Percentiles rank a stretch among this genome's conserved stretches.
phyloP scores from a whole-genome alignment of 2,888 invertebrate species.

The Leptinotarsa haldemani region DNA sequence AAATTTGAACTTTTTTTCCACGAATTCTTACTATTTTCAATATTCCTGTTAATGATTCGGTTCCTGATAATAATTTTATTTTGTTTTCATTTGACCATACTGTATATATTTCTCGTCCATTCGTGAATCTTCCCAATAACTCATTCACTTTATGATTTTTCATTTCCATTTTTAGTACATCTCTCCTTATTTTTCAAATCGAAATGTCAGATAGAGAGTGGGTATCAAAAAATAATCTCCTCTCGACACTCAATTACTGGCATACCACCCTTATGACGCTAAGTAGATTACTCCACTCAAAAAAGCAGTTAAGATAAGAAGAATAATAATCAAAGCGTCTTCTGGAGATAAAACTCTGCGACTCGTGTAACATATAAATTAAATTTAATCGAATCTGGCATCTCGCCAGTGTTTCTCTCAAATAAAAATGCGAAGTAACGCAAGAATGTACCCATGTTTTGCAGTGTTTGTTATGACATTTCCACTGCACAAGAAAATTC shows the following conservation, averaged over 20 bases:
- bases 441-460: neutral
- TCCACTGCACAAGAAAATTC: neutral
- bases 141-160: no score
- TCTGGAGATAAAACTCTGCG: neutral
- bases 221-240: conserved; percentile 1
- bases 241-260: neutral
- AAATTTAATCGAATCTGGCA: neutral
- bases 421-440: neutral
- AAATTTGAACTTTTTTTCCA: no score
- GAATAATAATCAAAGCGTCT: conserved; percentile 3
- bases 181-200: neutral
- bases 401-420: neutral
- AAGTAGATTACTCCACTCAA: neutral
- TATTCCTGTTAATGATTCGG: no score
- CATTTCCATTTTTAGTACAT: no score
- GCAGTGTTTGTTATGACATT: neutral
- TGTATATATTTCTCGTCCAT: no score
- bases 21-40: no score
- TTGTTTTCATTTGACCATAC: no score
- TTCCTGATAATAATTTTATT: no score
- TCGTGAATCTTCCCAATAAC: no score
- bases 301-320: neutral
- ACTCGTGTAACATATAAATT: conserved; percentile 1
- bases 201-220: neutral
- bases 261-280: neutral